Evolutionary conservation across 2,113 vertebrate species (phyloP).

Genomic region (Poeciliopsis prolifica): DNA sequence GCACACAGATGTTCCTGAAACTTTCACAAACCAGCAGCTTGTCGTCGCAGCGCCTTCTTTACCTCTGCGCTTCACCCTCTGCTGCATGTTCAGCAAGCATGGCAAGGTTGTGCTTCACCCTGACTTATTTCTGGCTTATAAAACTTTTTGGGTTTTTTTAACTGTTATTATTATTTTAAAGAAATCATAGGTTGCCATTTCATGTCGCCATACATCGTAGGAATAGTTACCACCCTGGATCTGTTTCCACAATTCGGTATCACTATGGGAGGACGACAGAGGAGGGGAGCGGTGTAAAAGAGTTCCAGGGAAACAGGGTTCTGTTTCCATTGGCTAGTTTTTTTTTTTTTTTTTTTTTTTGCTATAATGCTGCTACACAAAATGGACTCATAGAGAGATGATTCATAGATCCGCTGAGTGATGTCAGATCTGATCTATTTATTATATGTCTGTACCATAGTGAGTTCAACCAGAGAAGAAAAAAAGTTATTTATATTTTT

Average conservation of each 20-base stretch:
- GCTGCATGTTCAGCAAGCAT: slow-evolving; percentile 75
- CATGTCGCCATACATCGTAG: slow-evolving; percentile 63
- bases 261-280: slow-evolving; percentile 44
- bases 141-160: slow-evolving; percentile 23
- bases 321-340: slow-evolving; percentile 74
- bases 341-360: slow-evolving; percentile 23
- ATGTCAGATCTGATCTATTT: slow-evolving; percentile 91
- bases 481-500: slow-evolving; percentile 97
- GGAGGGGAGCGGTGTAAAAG: slow-evolving; percentile 43
- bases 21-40: slow-evolving; percentile 39
- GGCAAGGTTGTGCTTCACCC: slow-evolving; percentile 63
- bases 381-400: slow-evolving; percentile 76
- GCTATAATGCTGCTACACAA: slow-evolving; percentile 80
- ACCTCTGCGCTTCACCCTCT: slow-evolving; percentile 65
- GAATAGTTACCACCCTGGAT: slow-evolving; percentile 51
- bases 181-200: slow-evolving; percentile 60
- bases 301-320: slow-evolving; percentile 71
- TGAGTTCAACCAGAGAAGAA: slow-evolving; percentile 85
- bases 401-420: slow-evolving; percentile 84
- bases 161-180: background rate
- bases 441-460: slow-evolving; percentile 98
- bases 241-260: slow-evolving; percentile 71
- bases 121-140: slow-evolving; percentile 60
- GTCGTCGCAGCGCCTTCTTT: slow-evolving; percentile 58
- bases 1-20: slow-evolving; percentile 27